These are phyloP conservation scores for Parauchenoglanis ngamensis DNA, from an alignment of 2,797 vertebrate species.

Conservation along the genomic window DNA sequence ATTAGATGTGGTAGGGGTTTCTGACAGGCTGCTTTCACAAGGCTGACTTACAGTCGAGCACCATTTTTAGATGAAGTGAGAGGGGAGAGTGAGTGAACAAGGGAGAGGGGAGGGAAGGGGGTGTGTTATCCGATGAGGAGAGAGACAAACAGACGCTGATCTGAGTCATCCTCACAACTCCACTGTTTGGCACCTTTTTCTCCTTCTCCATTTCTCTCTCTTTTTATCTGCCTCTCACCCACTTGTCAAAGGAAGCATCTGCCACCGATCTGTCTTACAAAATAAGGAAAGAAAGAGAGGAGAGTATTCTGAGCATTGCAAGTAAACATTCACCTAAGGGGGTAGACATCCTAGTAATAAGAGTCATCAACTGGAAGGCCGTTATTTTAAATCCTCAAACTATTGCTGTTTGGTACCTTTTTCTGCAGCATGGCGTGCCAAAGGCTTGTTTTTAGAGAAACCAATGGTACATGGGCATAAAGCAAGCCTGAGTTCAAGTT, in stretches of 20 bases:
- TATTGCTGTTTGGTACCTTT: background rate
- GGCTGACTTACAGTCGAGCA: slow-evolving; percentile 33
- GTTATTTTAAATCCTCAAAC: background rate
- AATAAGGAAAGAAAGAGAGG: slow-evolving; percentile 36
- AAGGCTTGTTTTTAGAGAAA: background rate
- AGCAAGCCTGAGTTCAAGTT: background rate
- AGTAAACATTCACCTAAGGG: slow-evolving; percentile 21
- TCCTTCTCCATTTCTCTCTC: slow-evolving; percentile 20
- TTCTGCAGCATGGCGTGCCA: background rate
- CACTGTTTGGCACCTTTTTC: slow-evolving; percentile 39
- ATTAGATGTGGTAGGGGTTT: slow-evolving; percentile 19
- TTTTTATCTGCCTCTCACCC: slow-evolving; percentile 25
- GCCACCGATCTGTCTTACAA: slow-evolving; percentile 39
- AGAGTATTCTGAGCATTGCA: background rate
- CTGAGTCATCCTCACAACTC: slow-evolving; percentile 50
- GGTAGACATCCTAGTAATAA: slow-evolving; percentile 3
- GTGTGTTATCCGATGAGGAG: slow-evolving; percentile 19
- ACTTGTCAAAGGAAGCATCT: slow-evolving; percentile 39
- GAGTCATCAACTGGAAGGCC: background rate
- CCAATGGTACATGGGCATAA: background rate
- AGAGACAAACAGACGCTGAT: slow-evolving; percentile 47
- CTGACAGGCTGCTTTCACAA: slow-evolving; percentile 45
- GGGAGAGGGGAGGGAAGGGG: background rate
- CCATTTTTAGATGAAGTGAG: slow-evolving; percentile 50
- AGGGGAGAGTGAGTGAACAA: slow-evolving; percentile 22